A percentile compares a stretch with the other conserved stretches of the same genome.
These are phyloP conservation scores for Phortica okadai DNA, from an alignment of 2,888 invertebrate species.

Conservation along the genomic window DNA sequence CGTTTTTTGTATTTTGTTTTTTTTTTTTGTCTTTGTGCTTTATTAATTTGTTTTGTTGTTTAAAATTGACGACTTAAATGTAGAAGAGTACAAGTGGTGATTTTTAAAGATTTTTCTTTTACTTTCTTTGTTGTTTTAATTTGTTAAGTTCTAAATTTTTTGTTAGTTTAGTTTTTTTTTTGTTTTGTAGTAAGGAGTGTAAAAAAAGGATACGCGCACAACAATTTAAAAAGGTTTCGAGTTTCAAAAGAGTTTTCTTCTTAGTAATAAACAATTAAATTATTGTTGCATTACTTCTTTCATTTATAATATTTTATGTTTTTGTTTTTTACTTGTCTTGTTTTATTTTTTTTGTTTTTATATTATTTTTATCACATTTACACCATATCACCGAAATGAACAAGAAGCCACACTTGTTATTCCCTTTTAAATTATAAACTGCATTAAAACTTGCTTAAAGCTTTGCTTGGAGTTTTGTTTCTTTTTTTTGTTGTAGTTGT, in stretches of 20 bases:
- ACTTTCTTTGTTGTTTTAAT: conserved; percentile 43
- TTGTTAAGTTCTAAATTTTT: conserved; percentile 24
- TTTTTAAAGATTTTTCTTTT: conserved; percentile 35
- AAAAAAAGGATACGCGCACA: background rate
- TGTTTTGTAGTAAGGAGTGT: conserved; percentile 16
- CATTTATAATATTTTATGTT: conserved; percentile 13
- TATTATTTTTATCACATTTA: conserved; percentile 68
- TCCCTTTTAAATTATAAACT: conserved; percentile 55
- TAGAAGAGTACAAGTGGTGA: conserved; percentile 11
- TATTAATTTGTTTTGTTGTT: conserved; percentile 8
- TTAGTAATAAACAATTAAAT: conserved; percentile 15
- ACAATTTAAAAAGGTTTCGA: background rate
- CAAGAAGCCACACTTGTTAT: conserved; percentile 53
- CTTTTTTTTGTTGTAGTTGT: conserved; percentile 30
- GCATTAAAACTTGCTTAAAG: conserved; percentile 55
- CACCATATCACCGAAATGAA: conserved; percentile 70
- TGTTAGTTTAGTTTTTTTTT: background rate
- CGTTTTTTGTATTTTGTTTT: conserved; percentile 22
- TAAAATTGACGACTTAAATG: conserved; percentile 53
- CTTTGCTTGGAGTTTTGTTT: conserved; percentile 49
- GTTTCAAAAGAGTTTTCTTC: background rate
- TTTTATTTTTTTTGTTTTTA: conserved; percentile 44
- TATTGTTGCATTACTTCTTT: conserved; percentile 3
- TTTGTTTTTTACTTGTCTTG: conserved; percentile 31
- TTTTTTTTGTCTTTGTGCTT: conserved; percentile 16